A percentile compares a stretch with the other conserved stretches of the same genome.
phyloP scores from a whole-genome alignment of 2,797 vertebrate species.

The Loris lydekkerianus region DNA sequence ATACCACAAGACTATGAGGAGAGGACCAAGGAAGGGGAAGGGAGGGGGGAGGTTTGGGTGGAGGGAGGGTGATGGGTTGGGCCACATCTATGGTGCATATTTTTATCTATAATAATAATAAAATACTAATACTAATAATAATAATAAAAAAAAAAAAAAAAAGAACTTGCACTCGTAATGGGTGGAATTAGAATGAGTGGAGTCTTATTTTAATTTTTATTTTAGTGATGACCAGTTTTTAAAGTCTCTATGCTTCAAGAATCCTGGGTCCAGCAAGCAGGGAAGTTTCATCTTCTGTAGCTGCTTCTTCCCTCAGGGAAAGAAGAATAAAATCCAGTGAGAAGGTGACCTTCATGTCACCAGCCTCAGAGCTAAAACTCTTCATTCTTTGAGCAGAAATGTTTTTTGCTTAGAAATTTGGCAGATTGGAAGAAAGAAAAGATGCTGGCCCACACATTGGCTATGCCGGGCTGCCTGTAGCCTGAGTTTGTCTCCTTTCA shows the following conservation, averaged over 20 bases:
- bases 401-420: neutral
- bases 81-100: too few relatives aligned
- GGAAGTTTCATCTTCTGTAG: neutral
- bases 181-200: neutral
- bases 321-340: neutral
- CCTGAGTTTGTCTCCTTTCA: neutral
- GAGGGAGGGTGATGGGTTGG: too few relatives aligned
- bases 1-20: too few relatives aligned
- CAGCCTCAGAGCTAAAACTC: neutral
- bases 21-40: too few relatives aligned
- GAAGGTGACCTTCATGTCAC: neutral
- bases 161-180: neutral
- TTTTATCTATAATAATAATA: too few relatives aligned
- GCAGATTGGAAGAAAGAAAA: neutral
- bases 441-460: neutral
- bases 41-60: too few relatives aligned
- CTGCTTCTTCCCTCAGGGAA: neutral
- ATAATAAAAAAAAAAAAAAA: too few relatives aligned
- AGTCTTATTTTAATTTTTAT: neutral
- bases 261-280: neutral
- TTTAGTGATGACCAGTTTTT: neutral
- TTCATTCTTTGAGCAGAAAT: slow-evolving; percentile 1
- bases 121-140: too few relatives aligned
- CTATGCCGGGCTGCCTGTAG: neutral
- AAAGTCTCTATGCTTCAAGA: neutral